phyloP scores from a whole-genome alignment of 2,888 invertebrate species.

The Melieria omissa region DNA sequence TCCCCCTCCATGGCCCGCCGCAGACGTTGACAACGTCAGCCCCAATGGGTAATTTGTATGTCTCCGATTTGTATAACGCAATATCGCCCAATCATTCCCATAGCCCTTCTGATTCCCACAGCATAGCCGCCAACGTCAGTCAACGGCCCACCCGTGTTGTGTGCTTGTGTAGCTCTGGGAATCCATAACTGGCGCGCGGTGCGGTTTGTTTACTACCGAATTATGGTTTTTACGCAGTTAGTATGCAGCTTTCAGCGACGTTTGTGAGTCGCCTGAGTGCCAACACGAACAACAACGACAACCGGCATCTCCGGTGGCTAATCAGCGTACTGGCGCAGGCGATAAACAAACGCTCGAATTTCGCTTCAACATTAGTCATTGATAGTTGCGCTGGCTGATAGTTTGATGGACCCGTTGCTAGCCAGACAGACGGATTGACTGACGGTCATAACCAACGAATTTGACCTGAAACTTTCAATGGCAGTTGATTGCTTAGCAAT shows the following conservation, averaged over 20 bases:
- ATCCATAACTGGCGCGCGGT: too few species aligned
- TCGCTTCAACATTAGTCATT: neutral
- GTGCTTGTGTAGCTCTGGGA: neutral
- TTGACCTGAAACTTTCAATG: constrained; percentile 19
- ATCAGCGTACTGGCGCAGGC: too few species aligned
- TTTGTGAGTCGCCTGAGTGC: too few species aligned
- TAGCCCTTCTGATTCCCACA: neutral
- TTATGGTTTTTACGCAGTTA: constrained; percentile 14
- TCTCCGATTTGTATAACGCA: constrained; percentile 15
- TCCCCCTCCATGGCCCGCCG: too few species aligned
- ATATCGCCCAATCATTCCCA: constrained; percentile 2
- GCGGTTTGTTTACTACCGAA: neutral
- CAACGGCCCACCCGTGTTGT: neutral
- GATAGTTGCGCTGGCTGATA: neutral
- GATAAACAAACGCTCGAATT: neutral
- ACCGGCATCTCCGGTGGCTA: too few species aligned
- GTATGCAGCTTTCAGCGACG: neutral
- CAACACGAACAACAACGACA: too few species aligned
- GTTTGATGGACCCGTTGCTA: too few species aligned
- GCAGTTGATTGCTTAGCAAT: neutral
- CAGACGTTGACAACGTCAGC: neutral
- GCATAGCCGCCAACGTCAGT: neutral
- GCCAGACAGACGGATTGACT: too few species aligned
- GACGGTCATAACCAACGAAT: neutral
- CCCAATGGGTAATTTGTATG: neutral